A percentile compares a stretch with the other conserved stretches of the same genome.
These are phyloP conservation scores for Peromyscus maniculatus DNA, from an alignment of 2,113 vertebrate genomes.

Conservation along the genomic window DNA sequence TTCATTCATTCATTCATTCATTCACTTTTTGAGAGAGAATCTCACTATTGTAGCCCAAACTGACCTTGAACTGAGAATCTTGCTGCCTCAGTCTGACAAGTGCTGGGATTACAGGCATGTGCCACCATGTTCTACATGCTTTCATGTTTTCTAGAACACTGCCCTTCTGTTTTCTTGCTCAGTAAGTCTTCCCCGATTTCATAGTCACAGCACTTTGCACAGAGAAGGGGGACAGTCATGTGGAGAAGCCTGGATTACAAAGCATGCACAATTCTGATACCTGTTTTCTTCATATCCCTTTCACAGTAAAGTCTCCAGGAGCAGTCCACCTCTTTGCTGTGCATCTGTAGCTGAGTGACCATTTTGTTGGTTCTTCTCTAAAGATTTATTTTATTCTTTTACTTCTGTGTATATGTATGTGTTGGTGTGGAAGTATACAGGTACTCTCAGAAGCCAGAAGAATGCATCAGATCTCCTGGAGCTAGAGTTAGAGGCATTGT, in stretches of 20 bases:
- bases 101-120: background rate
- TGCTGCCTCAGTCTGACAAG: background rate
- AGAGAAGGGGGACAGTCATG: background rate
- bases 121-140: background rate
- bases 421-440: background rate
- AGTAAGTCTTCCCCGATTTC: background rate
- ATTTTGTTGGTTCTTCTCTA: background rate
- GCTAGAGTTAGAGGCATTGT: background rate
- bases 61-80: background rate
- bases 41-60: background rate
- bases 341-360: background rate
- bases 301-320: background rate
- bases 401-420: background rate
- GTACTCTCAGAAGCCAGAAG: background rate
- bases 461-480: background rate
- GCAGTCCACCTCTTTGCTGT: background rate
- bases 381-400: background rate
- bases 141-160: background rate
- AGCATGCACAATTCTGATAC: background rate
- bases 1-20: background rate
- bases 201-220: background rate
- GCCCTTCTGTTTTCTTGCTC: background rate
- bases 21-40: background rate
- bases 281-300: background rate
- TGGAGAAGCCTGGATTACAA: background rate